Conservation (phyloP, 2,113 vertebrate species). For the Prinia subflava region DNA sequence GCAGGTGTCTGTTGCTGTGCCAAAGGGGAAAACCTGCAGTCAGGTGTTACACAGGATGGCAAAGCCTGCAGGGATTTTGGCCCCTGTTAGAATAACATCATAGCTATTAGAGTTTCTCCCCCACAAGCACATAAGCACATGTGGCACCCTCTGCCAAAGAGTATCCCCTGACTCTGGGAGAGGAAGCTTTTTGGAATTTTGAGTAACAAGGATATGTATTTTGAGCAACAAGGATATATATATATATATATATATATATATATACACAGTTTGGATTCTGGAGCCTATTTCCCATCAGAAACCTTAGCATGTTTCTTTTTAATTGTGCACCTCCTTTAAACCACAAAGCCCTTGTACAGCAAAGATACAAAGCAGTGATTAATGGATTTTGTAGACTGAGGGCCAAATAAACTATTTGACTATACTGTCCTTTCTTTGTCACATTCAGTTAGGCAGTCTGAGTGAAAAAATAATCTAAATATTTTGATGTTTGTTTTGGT, state of each 20-base stretch:
- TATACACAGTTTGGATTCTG: background rate
- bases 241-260: background rate
- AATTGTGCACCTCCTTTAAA: background rate
- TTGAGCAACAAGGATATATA: too few species aligned
- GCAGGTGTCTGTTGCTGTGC: background rate
- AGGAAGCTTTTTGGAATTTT: background rate
- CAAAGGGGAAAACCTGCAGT: background rate
- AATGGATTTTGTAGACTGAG: background rate
- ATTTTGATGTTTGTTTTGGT: background rate
- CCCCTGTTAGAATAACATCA: background rate
- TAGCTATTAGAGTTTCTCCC: background rate
- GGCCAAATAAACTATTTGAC: background rate
- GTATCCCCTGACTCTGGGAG: background rate
- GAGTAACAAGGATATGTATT: background rate
- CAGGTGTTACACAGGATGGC: background rate
- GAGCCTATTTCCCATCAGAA: background rate
- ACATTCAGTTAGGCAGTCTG: background rate
- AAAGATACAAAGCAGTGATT: background rate
- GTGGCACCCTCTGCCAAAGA: background rate
- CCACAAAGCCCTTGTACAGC: background rate
- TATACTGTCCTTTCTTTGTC: background rate
- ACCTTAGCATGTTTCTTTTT: background rate
- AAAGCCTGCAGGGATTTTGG: background rate
- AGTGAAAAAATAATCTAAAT: background rate
- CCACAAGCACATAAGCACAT: accelerated